Evolutionary conservation across 2,113 vertebrate species (phyloP).

Genomic region (human (Homo sapiens)): GRCh38 chr2:99358501-99359000

Average conservation of each 20-base stretch:
- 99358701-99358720: background rate
- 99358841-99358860: background rate
- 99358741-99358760: background rate
- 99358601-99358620: background rate
- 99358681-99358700: background rate
- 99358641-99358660: background rate
- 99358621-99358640: background rate
- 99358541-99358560: background rate
- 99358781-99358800: background rate
- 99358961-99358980: background rate
- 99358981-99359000: background rate
- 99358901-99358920: background rate
- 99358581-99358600: background rate
- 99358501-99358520: background rate
- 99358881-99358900: background rate
- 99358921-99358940: constrained; percentile 19
- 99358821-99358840: background rate
- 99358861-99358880: background rate
- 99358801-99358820: background rate
- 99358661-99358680: background rate
- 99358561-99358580: background rate
- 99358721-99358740: background rate
- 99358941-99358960: background rate
- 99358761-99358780: background rate
- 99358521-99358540: background rate